Conservation (phyloP, 2,888 invertebrate genomes). For the Dasypogon diadema region DNA sequence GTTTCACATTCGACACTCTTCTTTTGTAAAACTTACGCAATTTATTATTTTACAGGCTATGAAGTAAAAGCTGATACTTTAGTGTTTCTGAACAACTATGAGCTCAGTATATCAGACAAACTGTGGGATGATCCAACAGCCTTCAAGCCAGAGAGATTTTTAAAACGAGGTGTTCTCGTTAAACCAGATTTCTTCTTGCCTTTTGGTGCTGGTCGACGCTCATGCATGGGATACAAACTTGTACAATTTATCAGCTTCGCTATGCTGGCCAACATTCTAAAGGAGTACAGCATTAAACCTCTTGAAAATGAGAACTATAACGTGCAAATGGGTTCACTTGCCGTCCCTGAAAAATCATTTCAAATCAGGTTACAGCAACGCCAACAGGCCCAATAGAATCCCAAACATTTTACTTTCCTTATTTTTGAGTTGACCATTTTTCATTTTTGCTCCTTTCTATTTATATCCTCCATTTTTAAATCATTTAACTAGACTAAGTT, state of each 20-base stretch:
- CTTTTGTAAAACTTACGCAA: neutral
- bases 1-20: neutral
- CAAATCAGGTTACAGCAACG: conserved; percentile 67
- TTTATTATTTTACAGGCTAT: conserved; percentile 71
- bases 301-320: conserved; percentile 69
- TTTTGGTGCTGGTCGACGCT: conserved; percentile 75
- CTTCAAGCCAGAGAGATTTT: conserved; percentile 75
- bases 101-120: conserved; percentile 74
- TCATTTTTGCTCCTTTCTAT: no score
- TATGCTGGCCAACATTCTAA: conserved; percentile 71
- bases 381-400: no score
- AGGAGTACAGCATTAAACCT: conserved; percentile 71
- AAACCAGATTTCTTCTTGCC: conserved; percentile 78
- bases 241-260: conserved; percentile 74
- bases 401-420: no score
- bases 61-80: conserved; percentile 74
- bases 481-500: neutral
- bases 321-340: conserved; percentile 72
- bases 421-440: no score
- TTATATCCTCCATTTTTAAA: no score
- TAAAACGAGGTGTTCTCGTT: conserved; percentile 70
- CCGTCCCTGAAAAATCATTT: conserved; percentile 70
- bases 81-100: conserved; percentile 77
- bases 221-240: conserved; percentile 78
- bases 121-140: conserved; percentile 73